Percentiles rank a stretch among this genome's conserved stretches.
These are phyloP conservation scores for Aplysina aerophoba DNA, from an alignment of 37 sponge, comb jelly and placozoan genomes.

Conservation along the genomic window DNA sequence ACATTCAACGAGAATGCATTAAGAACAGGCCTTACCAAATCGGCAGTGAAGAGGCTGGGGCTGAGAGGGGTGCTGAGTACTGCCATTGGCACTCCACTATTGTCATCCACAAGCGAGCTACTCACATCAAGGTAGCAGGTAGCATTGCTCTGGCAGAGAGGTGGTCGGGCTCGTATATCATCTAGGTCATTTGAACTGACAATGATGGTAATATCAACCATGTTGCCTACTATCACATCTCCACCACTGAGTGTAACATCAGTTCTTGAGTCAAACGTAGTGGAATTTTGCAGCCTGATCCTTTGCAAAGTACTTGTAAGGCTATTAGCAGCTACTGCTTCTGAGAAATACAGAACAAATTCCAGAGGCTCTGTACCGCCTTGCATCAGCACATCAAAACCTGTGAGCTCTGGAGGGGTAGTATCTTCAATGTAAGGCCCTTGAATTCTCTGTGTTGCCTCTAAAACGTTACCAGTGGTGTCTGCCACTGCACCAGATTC, in stretches of 20 bases:
- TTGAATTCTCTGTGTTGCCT: neutral
- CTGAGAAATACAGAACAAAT: constrained; percentile 83
- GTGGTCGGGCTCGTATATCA: constrained; percentile 58
- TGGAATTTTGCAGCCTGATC: constrained; percentile 58
- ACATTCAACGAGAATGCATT: constrained; percentile 67
- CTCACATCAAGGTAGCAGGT: constrained; percentile 57
- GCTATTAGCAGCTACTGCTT: constrained; percentile 60
- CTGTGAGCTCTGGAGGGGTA: constrained; percentile 62
- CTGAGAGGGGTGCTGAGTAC: constrained; percentile 19
- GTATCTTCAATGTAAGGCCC: constrained; percentile 44
- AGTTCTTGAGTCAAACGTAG: constrained; percentile 22
- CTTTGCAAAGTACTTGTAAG: neutral
- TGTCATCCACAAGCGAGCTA: neutral
- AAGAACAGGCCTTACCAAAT: constrained; percentile 69
- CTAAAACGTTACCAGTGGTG: constrained; percentile 59
- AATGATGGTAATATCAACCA: constrained; percentile 58
- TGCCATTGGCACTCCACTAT: constrained; percentile 23
- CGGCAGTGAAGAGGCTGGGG: constrained; percentile 49
- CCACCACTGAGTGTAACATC: constrained; percentile 61
- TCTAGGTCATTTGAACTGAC: constrained; percentile 60
- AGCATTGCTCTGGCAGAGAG: constrained; percentile 52
- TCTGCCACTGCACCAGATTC: constrained; percentile 62
- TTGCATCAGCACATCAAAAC: constrained; percentile 82
- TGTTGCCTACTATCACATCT: constrained; percentile 5
- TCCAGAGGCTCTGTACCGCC: constrained; percentile 77